phyloP scores from a whole-genome alignment of 2,797 vertebrate genomes.

The Naso thynnoides region DNA sequence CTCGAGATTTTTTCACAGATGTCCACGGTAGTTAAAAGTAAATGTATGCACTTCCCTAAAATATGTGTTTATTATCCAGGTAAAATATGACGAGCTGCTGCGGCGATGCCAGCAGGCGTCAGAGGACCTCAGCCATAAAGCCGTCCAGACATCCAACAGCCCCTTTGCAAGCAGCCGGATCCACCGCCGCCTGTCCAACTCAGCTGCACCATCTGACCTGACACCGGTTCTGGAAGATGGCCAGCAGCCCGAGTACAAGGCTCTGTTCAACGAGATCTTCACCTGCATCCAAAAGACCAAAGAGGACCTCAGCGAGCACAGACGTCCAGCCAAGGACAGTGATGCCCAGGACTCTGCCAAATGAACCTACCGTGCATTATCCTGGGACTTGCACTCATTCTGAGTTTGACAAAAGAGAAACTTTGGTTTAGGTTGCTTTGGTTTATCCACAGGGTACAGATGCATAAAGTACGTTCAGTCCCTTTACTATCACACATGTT shows the following conservation, averaged over 20 bases:
- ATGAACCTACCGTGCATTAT: constrained; percentile 26
- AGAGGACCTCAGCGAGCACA: constrained; percentile 89
- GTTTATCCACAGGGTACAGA: constrained; percentile 10
- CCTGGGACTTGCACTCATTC: constrained; percentile 6
- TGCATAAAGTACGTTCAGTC: constrained; percentile 6
- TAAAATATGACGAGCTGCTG: constrained; percentile 95
- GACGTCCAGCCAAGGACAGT: constrained; percentile 27
- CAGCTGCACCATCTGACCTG: constrained; percentile 6
- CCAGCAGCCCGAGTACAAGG: constrained; percentile 93
- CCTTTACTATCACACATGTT: constrained; percentile 21
- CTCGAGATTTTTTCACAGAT: neutral
- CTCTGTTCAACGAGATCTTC: constrained; percentile 97
- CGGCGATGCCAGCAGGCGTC: constrained; percentile 86
- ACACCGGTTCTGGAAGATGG: constrained; percentile 52
- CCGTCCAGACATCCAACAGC: constrained; percentile 84
- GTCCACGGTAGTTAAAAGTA: neutral
- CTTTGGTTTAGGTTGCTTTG: constrained; percentile 13
- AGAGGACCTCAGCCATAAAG: constrained; percentile 88
- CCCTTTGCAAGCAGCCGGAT: constrained; percentile 25
- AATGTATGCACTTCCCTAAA: neutral
- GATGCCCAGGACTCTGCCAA: constrained; percentile 7
- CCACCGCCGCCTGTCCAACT: constrained; percentile 47
- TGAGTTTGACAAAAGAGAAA: constrained; percentile 25
- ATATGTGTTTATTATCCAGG: constrained; percentile 60
- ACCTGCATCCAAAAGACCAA: constrained; percentile 95